Evolutionary conservation across 2,888 invertebrate species (phyloP).

Genomic region (Andricus quercusramuli): DNA sequence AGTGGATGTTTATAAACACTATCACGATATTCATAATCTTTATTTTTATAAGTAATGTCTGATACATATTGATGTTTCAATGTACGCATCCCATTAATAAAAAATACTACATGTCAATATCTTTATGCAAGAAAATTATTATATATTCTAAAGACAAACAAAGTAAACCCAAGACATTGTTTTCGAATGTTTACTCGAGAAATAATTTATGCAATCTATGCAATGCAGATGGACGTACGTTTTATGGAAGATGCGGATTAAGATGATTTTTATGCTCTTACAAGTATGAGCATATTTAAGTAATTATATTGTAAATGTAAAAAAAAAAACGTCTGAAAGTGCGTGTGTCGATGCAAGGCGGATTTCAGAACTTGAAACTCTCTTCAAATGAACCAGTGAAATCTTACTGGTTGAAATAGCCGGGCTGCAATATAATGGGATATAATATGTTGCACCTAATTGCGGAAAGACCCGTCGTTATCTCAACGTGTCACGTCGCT

Average conservation of each 20-base stretch:
- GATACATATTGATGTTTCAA: not conserved
- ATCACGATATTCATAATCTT: slow-evolving; percentile 21
- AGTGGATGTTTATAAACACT: not conserved
- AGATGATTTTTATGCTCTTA: not conserved
- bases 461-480: too few species aligned
- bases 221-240: not conserved
- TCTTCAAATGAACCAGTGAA: too few species aligned
- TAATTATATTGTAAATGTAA: too few species aligned
- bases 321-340: too few species aligned
- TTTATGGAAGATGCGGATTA: not conserved
- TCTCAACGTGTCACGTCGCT: too few species aligned
- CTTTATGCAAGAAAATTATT: not conserved
- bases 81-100: not conserved
- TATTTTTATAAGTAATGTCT: not conserved
- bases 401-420: too few species aligned
- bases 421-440: too few species aligned
- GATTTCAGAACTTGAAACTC: too few species aligned
- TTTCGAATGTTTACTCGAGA: not conserved
- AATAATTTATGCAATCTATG: not conserved
- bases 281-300: too few species aligned
- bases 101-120: not conserved
- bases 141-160: too few species aligned
- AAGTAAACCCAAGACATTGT: not conserved
- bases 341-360: too few species aligned
- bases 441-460: too few species aligned